phyloP scores from a whole-genome alignment of 92 coral and sea anemone genomes.

The Parazoanthus atlanticus region DNA sequence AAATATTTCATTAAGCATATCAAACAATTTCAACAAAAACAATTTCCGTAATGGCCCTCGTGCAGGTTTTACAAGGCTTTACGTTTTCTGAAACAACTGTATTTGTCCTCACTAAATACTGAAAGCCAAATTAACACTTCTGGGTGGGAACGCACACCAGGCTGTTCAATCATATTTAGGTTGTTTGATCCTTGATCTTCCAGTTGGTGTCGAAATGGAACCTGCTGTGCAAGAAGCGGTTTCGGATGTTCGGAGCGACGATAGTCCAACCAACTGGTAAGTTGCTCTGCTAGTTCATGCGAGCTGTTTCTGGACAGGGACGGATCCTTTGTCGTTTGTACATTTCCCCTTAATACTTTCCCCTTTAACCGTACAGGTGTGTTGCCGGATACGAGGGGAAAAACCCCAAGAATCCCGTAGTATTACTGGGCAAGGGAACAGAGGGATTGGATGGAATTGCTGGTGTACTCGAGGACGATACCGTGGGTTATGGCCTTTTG shows the following conservation, averaged over 20 bases:
- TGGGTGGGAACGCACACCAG: too few relatives aligned
- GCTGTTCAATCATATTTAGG: too few relatives aligned
- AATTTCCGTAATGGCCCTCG: too few relatives aligned
- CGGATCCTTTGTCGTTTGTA: not conserved
- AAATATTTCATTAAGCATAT: too few relatives aligned
- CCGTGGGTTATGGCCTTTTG: constrained; percentile 74
- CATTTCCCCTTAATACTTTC: not conserved
- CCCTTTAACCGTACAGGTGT: constrained; percentile 65
- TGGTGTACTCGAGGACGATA: constrained; percentile 55
- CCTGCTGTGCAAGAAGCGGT: constrained; percentile 76
- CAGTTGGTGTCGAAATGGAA: constrained; percentile 80
- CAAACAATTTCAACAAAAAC: too few relatives aligned
- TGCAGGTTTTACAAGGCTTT: too few relatives aligned
- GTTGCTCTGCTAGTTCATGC: not conserved
- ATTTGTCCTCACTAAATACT: too few relatives aligned
- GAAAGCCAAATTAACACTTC: too few relatives aligned
- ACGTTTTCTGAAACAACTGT: too few relatives aligned
- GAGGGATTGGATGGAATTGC: constrained; percentile 72
- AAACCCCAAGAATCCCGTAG: constrained; percentile 84
- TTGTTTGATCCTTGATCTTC: too few relatives aligned
- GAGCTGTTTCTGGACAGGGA: not conserved
- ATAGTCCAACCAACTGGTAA: constrained; percentile 75
- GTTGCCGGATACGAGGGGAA: constrained; percentile 84
- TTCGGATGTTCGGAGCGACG: constrained; percentile 86
- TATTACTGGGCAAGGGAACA: constrained; percentile 75